Base-by-base conservation (phyloP, 2,888 invertebrate species). In the Ectemnius continuus region DNA sequence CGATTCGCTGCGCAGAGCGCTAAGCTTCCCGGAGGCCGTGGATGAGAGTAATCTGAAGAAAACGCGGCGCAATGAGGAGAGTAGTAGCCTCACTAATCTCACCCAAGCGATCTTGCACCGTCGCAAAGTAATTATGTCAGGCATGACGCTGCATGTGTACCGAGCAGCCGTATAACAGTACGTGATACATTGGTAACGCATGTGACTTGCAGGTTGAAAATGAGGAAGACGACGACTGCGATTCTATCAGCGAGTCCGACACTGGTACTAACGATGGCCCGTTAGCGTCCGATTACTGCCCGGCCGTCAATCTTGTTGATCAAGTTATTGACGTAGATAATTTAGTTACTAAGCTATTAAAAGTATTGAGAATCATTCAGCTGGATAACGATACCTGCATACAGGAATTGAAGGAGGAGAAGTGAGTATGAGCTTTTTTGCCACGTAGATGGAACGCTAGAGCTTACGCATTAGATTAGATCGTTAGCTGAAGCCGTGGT, bases 291-390 rank as follows among this genome's bases (percentile, higher is more conserved):
- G 93, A 94, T 75, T 92, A 92, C 81, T 93, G 93, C 83, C 91
- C 93, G 5, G 92, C 93, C 4, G 92, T 93, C 75, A 92, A 94
- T 59, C 92, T 95, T 46, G 94, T 95, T 23, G 95, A 95, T 89
- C 95, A 95, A 92, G 94, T 95, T 16, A 95, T 95, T 68, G 94
- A 95, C 77, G 95, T 95, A 18, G 96, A 96, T 91, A 94, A 94
- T 89, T 92, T 95, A 56, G 93, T 96, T 14, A 94, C 95, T 13
- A 95, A 95, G 88, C 91, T 96, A 84, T 91, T 96, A 67, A 95
- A 95, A 90, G 94, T 95, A 16, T 91, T 95, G 86, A 93, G 95
- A 74, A 95, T 96, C 82, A 94, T 96, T 85, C 94, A 95, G 87
- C 91, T 94, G 84, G 95, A 95, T 86, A 94, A 94, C 85, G 93